These are phyloP conservation scores for Pollenia griseotomentosa DNA, from an alignment of 2,888 invertebrate species.

Conservation along the genomic window DNA sequence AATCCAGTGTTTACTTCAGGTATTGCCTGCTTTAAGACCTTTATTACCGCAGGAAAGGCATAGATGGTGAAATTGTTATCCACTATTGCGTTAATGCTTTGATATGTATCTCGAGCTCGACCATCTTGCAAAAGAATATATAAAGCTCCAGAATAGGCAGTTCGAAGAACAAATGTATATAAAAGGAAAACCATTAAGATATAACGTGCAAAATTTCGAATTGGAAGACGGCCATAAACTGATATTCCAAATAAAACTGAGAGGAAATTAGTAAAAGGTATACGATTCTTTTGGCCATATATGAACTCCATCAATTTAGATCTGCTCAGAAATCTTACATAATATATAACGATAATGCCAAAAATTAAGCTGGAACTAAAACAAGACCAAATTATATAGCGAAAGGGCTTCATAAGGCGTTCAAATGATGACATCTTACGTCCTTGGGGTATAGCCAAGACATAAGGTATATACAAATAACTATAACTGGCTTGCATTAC, in stretches of 20 bases:
- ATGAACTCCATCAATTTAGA: conserved; percentile 75
- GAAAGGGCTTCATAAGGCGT: conserved; percentile 79
- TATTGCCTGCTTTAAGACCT: conserved; percentile 60
- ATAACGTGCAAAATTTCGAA: conserved; percentile 80
- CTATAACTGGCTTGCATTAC: conserved; percentile 78
- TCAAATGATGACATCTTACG: conserved; percentile 76
- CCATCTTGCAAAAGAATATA: conserved; percentile 80
- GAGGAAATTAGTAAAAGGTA: conserved; percentile 78
- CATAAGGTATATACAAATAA: conserved; percentile 77
- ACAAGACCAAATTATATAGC: conserved; percentile 79
- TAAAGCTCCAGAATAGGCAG: conserved; percentile 80
- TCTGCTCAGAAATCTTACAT: conserved; percentile 74
- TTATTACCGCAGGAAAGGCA: conserved; percentile 73
- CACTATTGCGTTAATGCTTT: conserved; percentile 77
- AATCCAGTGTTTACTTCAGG: conserved; percentile 29
- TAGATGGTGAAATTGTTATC: conserved; percentile 75
- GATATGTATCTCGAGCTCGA: conserved; percentile 73
- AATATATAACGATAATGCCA: conserved; percentile 74
- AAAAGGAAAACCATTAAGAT: conserved; percentile 80
- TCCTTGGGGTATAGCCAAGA: conserved; percentile 79
- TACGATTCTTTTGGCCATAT: conserved; percentile 77
- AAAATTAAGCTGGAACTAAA: conserved; percentile 75
- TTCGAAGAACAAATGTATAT: conserved; percentile 78
- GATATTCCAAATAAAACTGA: conserved; percentile 77
- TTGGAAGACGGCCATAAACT: conserved; percentile 75